Conservation (phyloP, 2,113 vertebrate species). For the Amphiprion ocellaris region DNA sequence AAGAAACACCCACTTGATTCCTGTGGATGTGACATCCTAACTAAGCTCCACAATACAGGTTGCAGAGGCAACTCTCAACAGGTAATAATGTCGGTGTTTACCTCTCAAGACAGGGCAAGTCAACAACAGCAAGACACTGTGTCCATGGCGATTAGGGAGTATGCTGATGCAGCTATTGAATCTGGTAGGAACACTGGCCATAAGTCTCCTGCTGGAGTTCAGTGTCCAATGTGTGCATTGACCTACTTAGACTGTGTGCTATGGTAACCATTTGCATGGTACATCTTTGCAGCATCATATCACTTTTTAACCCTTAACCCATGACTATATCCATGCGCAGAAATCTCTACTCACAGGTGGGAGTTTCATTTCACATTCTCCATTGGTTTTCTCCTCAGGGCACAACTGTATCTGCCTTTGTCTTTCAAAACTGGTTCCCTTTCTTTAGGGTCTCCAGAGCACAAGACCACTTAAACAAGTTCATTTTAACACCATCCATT, state of each 20-base stretch:
- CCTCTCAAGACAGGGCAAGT: conserved; percentile 23
- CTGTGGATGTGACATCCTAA: conserved; percentile 18
- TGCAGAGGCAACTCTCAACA: conserved; percentile 7
- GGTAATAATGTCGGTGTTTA: conserved; percentile 31
- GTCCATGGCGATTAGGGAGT: conserved; percentile 36
- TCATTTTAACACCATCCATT: conserved; percentile 17
- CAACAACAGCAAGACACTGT: conserved; percentile 44
- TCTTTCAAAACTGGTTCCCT: conserved; percentile 31
- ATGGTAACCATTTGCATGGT: conserved; percentile 29
- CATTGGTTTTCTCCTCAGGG: conserved; percentile 22
- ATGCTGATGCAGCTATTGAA: conserved; percentile 43
- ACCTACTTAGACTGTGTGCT: conserved; percentile 9
- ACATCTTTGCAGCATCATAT: neutral
- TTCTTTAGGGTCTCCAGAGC: conserved; percentile 9
- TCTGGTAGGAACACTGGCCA: conserved; percentile 6
- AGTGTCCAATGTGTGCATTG: conserved; percentile 20
- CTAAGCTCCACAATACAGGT: neutral
- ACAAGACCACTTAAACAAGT: conserved; percentile 23
- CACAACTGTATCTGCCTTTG: conserved; percentile 28
- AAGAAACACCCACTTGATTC: conserved; percentile 19
- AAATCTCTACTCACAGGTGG: neutral
- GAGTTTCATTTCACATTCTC: conserved; percentile 10
- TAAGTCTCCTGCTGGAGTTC: conserved; percentile 28
- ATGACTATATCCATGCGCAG: neutral
- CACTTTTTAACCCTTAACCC: neutral